Evolutionary conservation across 2,888 invertebrate species (phyloP).

Genomic region (Aspidiotus rigidus): DNA sequence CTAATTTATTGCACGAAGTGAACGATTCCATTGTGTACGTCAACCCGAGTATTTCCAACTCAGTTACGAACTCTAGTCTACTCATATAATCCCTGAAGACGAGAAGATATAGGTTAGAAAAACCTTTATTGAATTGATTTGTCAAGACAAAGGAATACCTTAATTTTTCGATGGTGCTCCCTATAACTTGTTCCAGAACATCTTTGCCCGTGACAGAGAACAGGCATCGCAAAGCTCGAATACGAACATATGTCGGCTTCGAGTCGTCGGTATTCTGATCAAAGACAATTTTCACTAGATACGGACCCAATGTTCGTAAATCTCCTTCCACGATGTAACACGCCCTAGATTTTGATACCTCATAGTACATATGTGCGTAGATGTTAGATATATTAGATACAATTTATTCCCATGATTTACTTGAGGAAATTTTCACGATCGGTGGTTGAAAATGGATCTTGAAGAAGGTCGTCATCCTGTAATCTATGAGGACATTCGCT

Average conservation of each 20-base stretch:
- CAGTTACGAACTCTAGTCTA: conserved; percentile 42
- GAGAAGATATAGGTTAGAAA: neutral
- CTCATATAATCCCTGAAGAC: conserved; percentile 41
- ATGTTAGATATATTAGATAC: neutral
- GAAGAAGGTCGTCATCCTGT: neutral
- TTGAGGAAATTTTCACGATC: conserved; percentile 28
- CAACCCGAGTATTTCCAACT: conserved; percentile 43
- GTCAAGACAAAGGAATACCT: conserved; percentile 38
- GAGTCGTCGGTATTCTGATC: conserved; percentile 37
- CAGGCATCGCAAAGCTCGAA: conserved; percentile 43
- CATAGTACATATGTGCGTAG: no score
- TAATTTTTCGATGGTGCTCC: conserved; percentile 40
- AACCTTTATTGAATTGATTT: neutral
- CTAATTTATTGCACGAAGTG: conserved; percentile 38
- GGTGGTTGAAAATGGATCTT: conserved; percentile 19
- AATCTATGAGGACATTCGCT: conserved; percentile 12
- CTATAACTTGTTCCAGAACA: conserved; percentile 41
- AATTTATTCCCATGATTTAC: neutral
- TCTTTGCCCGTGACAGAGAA: conserved; percentile 40
- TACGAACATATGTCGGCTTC: conserved; percentile 41
- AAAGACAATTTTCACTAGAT: conserved; percentile 42
- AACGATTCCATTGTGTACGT: conserved; percentile 42
- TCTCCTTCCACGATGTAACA: conserved; percentile 43
- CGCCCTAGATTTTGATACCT: conserved; percentile 40
- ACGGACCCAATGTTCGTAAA: conserved; percentile 40